These are phyloP conservation scores for Philopotamus ludificatus DNA, from an alignment of 1,140 invertebrate genomes.

Conservation along the genomic window DNA sequence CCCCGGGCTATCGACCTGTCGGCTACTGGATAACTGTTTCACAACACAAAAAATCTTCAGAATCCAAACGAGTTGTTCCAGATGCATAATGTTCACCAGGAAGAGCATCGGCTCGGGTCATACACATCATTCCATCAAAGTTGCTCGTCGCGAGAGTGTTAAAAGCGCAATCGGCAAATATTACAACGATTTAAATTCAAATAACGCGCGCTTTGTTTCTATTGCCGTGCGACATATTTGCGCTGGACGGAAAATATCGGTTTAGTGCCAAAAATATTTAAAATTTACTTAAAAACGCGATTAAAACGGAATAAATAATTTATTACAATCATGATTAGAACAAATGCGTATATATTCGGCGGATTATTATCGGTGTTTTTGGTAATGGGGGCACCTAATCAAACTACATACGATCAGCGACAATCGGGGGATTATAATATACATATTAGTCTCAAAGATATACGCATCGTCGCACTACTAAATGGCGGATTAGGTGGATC, in stretches of 20 bases:
- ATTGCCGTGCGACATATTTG: too few species aligned
- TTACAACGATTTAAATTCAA: too few species aligned
- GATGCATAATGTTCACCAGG: conserved; percentile 34
- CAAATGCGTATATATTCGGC: too few species aligned
- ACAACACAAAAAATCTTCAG: conserved; percentile 39
- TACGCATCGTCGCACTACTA: conserved; percentile 68
- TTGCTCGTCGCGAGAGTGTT: not conserved
- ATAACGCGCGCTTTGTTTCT: too few species aligned
- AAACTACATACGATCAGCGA: conserved; percentile 64
- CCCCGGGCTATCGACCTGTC: conserved; percentile 22
- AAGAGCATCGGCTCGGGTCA: conserved; percentile 3
- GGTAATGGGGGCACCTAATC: not conserved
- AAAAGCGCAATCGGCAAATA: too few species aligned
- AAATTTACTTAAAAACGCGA: too few species aligned
- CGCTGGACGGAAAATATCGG: too few species aligned
- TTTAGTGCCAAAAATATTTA: not conserved
- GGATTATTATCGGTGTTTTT: conserved; percentile 26
- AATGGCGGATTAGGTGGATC: conserved; percentile 52
- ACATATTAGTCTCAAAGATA: conserved; percentile 73
- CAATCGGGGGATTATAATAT: conserved; percentile 77
- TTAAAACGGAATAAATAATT: too few species aligned
- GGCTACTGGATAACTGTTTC: conserved; percentile 38
- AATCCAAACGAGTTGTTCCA: conserved; percentile 39
- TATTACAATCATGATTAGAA: too few species aligned
- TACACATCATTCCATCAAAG: conserved; percentile 3